Percentiles rank a stretch among this genome's conserved stretches.
These are phyloP conservation scores for Drosophila virilis DNA, from an alignment of 1,140 invertebrate species.

Conservation along the genomic window DNA sequence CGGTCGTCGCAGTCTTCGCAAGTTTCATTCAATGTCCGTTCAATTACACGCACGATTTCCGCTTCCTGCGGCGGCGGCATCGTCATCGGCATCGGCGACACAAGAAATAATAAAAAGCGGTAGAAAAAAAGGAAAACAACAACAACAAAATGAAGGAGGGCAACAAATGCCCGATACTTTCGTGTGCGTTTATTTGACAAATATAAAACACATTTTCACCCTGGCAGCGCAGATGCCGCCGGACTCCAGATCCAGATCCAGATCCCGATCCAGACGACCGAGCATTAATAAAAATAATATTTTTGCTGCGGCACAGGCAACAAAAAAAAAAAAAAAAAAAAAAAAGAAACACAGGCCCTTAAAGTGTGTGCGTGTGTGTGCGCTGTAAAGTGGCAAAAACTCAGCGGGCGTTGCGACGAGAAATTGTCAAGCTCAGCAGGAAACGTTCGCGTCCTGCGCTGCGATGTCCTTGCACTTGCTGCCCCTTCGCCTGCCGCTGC, in stretches of 20 bases:
- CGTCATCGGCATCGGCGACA: slow-evolving; percentile 29
- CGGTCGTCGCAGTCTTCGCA: slow-evolving; percentile 45
- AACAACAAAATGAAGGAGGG: slow-evolving; percentile 11
- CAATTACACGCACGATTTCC: slow-evolving; percentile 80
- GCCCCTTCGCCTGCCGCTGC: background rate
- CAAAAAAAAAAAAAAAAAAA: slow-evolving; percentile 44
- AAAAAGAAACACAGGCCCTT: slow-evolving; percentile 1
- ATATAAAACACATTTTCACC: slow-evolving; percentile 80
- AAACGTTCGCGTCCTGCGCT: slow-evolving; percentile 18
- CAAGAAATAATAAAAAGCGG: slow-evolving; percentile 48
- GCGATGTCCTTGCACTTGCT: background rate
- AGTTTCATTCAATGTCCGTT: slow-evolving; percentile 79
- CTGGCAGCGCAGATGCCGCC: slow-evolving; percentile 15
- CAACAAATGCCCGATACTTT: slow-evolving; percentile 54
- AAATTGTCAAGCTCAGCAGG: slow-evolving; percentile 71
- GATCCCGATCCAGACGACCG: slow-evolving; percentile 45
- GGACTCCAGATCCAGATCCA: slow-evolving; percentile 12
- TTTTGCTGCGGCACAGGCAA: slow-evolving; percentile 39
- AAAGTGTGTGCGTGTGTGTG: slow-evolving; percentile 26
- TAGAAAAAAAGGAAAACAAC: slow-evolving; percentile 29
- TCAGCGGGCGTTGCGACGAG: slow-evolving; percentile 24
- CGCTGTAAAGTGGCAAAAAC: slow-evolving; percentile 48
- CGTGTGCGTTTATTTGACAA: slow-evolving; percentile 76
- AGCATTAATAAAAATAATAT: slow-evolving; percentile 80
- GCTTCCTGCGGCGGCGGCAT: slow-evolving; percentile 67